These are phyloP conservation scores for Cavia porcellus DNA, from an alignment of 2,113 vertebrate genomes.

Conservation along the genomic window DNA sequence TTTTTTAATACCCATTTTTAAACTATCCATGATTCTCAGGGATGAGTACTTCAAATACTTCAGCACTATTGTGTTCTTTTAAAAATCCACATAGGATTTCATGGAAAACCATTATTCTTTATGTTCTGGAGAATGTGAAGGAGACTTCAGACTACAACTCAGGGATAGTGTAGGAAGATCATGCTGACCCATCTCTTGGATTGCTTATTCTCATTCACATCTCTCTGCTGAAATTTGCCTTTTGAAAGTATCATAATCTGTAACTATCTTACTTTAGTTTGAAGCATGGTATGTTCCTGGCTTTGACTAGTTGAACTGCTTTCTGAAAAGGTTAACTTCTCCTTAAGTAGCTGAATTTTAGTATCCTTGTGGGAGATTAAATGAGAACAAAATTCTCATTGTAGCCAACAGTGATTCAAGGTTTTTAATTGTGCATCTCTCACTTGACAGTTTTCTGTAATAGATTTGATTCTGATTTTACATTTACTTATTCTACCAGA, in stretches of 20 bases:
- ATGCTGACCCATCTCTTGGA: no score
- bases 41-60: not conserved
- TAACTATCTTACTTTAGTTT: no score
- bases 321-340: constrained; percentile 94
- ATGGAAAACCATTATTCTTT: no score
- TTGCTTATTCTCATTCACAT: no score
- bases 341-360: constrained; percentile 94
- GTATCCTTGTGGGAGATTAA: constrained; percentile 93
- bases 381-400: constrained; percentile 97
- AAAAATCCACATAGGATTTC: not conserved
- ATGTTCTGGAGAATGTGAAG: no score
- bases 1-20: not conserved
- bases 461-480: constrained; percentile 93
- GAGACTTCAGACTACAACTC: no score
- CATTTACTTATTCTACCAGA: constrained; percentile 94
- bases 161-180: no score
- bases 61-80: not conserved
- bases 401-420: constrained; percentile 94
- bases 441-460: constrained; percentile 94
- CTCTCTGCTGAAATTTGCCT: no score
- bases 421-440: constrained; percentile 94
- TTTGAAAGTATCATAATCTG: no score
- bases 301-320: constrained; percentile 83
- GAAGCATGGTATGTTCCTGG: no score
- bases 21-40: not conserved